Conservation (phyloP, 1,140 invertebrate species). For the Branchinecta lindahli region DNA sequence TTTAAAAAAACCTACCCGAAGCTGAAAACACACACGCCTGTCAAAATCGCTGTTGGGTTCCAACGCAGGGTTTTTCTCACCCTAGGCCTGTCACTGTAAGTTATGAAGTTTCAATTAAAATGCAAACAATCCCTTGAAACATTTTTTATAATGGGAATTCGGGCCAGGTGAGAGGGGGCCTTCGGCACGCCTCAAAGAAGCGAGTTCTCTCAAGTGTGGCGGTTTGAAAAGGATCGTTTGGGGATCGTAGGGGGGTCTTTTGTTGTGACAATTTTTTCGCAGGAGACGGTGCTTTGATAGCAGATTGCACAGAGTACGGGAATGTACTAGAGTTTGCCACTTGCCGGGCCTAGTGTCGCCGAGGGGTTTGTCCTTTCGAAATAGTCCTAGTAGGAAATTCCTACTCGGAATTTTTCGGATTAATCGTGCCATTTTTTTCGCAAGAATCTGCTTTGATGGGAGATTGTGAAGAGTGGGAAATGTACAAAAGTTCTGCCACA, state of each 20-base stretch:
- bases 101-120: slow-evolving; percentile 11
- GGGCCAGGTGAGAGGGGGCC: background rate
- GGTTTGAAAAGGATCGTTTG: slow-evolving; percentile 7
- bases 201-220: background rate
- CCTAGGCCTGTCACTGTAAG: slow-evolving; percentile 6
- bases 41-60: background rate
- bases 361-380: no score
- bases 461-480: no score
- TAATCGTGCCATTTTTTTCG: no score
- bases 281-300: no score
- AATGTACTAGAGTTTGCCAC: no score
- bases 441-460: no score
- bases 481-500: no score
- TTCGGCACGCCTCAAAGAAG: background rate
- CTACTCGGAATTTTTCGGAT: no score
- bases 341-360: no score
- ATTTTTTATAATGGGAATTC: slow-evolving; percentile 7
- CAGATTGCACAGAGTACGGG: no score
- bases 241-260: background rate
- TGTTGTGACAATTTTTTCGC: background rate
- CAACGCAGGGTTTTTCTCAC: slow-evolving; percentile 1
- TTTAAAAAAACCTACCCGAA: background rate
- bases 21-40: slow-evolving; percentile 5
- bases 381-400: no score
- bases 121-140: slow-evolving; percentile 10